These are phyloP conservation scores for Zosterops japonicus DNA, from an alignment of 2,113 vertebrate species.

Conservation along the genomic window DNA sequence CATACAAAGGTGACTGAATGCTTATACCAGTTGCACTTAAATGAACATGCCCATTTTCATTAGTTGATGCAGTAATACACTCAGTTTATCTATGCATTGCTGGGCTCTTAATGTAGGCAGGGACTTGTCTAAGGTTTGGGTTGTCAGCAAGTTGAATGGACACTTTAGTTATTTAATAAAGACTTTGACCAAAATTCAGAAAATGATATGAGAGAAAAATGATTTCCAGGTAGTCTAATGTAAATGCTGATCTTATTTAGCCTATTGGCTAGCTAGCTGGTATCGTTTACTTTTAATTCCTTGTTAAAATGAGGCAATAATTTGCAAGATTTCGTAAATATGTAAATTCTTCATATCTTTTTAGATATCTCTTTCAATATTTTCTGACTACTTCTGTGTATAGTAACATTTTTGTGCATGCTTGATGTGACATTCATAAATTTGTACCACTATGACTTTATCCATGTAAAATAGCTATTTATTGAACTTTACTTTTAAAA, in stretches of 20 bases:
- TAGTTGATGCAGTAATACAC: slow-evolving; percentile 88
- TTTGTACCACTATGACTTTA: slow-evolving; percentile 88
- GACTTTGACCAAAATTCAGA: slow-evolving; percentile 82
- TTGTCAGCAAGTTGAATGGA: slow-evolving; percentile 82
- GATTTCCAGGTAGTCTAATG: slow-evolving; percentile 72
- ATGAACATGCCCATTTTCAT: slow-evolving; percentile 78
- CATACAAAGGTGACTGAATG: slow-evolving; percentile 78
- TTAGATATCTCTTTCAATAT: slow-evolving; percentile 81
- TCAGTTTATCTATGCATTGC: slow-evolving; percentile 95
- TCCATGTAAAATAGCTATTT: slow-evolving; percentile 87
- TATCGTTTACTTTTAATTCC: slow-evolving; percentile 86
- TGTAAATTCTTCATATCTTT: slow-evolving; percentile 85
- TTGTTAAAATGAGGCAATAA: slow-evolving; percentile 97
- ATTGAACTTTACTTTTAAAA: slow-evolving; percentile 78
- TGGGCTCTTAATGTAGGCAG: slow-evolving; percentile 82
- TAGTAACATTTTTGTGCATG: slow-evolving; percentile 88
- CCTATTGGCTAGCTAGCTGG: slow-evolving; percentile 82
- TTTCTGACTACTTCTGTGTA: slow-evolving; percentile 82
- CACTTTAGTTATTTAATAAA: slow-evolving; percentile 82
- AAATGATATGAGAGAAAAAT: slow-evolving; percentile 77
- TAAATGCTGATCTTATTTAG: slow-evolving; percentile 83
- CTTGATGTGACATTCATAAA: slow-evolving; percentile 81
- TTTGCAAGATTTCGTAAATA: slow-evolving; percentile 92
- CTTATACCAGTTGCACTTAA: slow-evolving; percentile 81
- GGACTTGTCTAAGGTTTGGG: slow-evolving; percentile 81